A percentile compares a stretch with the other conserved stretches of the same genome.
Evolutionary conservation across 2,797 vertebrate species (phyloP).

Genomic region (Melanotaenia parkinsoni): DNA sequence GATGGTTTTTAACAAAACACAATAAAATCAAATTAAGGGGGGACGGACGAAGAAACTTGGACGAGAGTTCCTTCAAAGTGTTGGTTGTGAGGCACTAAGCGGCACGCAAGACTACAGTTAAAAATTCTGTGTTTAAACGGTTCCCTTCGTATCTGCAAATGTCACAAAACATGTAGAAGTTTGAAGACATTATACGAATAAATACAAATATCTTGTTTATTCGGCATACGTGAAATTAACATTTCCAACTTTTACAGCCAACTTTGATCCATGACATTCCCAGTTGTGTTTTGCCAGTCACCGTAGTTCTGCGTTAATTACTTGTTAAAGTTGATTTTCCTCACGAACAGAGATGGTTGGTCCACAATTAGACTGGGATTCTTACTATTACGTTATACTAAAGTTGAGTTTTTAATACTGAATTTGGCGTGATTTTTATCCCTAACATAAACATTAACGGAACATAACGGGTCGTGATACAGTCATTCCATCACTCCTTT

Average conservation of each 20-base stretch:
- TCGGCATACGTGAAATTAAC: not conserved
- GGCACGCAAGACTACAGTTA: not conserved
- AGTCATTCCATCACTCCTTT: conserved; percentile 47
- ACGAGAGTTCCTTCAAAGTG: not conserved
- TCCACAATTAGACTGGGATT: not conserved
- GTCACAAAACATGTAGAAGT: not conserved
- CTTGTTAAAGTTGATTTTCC: conserved; percentile 28
- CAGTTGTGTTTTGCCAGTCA: not conserved
- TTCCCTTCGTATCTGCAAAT: too few species aligned
- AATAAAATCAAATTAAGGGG: too few species aligned
- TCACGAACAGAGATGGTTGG: not conserved
- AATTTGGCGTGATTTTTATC: not conserved
- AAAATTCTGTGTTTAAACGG: not conserved
- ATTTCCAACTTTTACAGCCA: conserved; percentile 18
- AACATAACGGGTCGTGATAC: conserved; percentile 19
- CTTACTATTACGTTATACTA: fast-evolving
- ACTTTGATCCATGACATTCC: not conserved
- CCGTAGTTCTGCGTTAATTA: not conserved
- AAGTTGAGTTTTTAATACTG: fast-evolving
- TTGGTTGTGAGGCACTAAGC: not conserved
- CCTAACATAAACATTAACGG: not conserved
- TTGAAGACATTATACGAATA: not conserved
- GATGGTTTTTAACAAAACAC: not conserved
- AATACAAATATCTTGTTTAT: not conserved
- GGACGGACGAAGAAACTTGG: too few species aligned